Evolutionary conservation across 2,113 vertebrate genomes (phyloP), one percentile per base, ranked within the genome.

Genomic region (Gasterosteus aculeatus): DNA sequence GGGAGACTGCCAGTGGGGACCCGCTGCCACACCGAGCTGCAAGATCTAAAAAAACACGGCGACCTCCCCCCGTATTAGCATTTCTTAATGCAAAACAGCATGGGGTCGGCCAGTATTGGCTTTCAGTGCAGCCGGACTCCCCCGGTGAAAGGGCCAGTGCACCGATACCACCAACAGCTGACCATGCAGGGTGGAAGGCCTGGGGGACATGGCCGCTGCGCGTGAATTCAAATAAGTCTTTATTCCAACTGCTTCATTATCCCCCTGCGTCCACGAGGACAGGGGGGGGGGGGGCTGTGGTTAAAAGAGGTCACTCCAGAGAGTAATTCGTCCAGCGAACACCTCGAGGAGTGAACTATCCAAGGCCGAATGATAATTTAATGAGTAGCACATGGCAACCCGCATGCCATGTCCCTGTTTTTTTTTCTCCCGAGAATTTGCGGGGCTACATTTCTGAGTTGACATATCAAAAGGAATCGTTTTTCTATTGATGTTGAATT

Each of bases 81-180:
- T 95, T 87, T 90, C 89, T 95, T 92, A 90, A 92, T 91, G 69
- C 79, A 62, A 67, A 88, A 77, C 93, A 91, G 93, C 92, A 89
- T 91, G 93, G 87, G 93, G 90, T 73, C 63, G 60, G 72, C 66
- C 79, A 73, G 85, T 78, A 82, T 78, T 72, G 81, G 90, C 85
- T 90, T 78, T 90, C 87, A 86, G 84, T 82, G 81, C 66, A 61
- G 72, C 84, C 46, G 47, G 75, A 78, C 72, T 82, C 83, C 85
- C 53, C 83, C 39, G 77, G 80, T 92, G 89, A 91, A 92, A 89
- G 79, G 85, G 86, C 85, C 75, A 58, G 77, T 78, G 47, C 83
- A 86, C 78, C 49, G 7, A 22, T 22, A 82, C 82, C 80, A 83
- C 80, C 84, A 85, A 85, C 93, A 93, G 91, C 92, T 94, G 91